Evolutionary conservation across 2,113 vertebrate genomes (phyloP).

Genomic region (Tyrannus savana): DNA sequence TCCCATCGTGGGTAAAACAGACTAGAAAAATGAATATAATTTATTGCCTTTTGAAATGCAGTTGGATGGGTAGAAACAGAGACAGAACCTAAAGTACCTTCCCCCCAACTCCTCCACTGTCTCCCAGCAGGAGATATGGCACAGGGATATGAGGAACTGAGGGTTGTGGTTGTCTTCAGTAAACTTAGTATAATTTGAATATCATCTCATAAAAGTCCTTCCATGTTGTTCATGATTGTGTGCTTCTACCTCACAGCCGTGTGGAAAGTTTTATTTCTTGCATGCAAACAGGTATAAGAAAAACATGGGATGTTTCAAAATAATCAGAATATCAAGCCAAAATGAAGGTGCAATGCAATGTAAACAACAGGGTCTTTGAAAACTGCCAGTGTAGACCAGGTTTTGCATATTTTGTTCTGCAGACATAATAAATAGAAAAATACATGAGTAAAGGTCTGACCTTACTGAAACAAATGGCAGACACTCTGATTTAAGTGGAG

Average conservation of each 20-base stretch:
- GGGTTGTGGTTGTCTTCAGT: background rate
- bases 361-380: background rate
- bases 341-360: background rate
- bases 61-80: background rate
- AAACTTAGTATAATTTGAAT: background rate
- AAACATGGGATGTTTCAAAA: background rate
- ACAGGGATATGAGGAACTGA: background rate
- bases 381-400: background rate
- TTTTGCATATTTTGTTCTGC: background rate
- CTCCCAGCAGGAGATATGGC: background rate
- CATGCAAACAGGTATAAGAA: background rate
- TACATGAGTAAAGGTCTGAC: background rate
- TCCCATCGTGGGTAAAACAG: background rate
- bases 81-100: background rate
- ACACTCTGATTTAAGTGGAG: background rate
- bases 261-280: background rate
- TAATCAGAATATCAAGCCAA: background rate
- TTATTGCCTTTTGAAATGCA: background rate
- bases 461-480: background rate
- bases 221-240: background rate
- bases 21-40: background rate
- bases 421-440: background rate
- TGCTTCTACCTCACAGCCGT: background rate
- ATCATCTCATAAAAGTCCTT: background rate
- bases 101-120: accelerated